Evolutionary conservation across 2,113 vertebrate species (phyloP).

Genomic region (Indicator indicator): DNA sequence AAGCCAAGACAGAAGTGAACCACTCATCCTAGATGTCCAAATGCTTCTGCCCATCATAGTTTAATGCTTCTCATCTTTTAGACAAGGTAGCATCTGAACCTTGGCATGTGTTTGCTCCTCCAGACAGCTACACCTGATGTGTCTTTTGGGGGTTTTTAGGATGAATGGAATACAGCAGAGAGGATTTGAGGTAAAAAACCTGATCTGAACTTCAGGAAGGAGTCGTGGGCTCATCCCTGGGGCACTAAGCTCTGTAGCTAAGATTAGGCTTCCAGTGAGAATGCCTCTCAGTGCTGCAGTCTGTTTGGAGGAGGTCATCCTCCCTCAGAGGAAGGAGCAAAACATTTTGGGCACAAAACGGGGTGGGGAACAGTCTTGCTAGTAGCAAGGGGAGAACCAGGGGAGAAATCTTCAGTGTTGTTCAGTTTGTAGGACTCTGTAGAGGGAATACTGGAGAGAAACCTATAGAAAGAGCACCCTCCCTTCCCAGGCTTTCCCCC

Average conservation of each 20-base stretch:
- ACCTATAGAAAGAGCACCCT: not conserved
- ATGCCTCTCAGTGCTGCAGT: not conserved
- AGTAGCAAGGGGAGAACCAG: not conserved
- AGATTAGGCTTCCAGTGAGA: not conserved
- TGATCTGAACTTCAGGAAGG: not conserved
- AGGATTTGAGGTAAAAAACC: not conserved
- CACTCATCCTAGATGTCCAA: too few relatives aligned
- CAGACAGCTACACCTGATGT: not conserved
- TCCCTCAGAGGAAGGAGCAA: not conserved
- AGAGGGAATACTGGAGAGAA: not conserved
- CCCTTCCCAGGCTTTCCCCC: not conserved
- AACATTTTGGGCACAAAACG: not conserved
- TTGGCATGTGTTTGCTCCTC: not conserved
- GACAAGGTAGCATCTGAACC: not conserved
- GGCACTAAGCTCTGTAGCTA: not conserved
- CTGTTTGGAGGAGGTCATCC: not conserved
- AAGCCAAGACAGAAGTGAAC: not conserved
- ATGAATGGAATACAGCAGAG: not conserved
- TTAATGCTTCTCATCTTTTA: not conserved
- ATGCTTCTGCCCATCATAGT: not conserved
- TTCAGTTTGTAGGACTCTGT: not conserved
- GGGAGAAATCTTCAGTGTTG: not conserved
- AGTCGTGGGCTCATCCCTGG: not conserved
- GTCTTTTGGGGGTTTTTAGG: not conserved
- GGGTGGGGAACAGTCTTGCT: not conserved